These are phyloP conservation scores for Nasonia oneida DNA, from an alignment of 2,888 invertebrate species.

Conservation along the genomic window DNA sequence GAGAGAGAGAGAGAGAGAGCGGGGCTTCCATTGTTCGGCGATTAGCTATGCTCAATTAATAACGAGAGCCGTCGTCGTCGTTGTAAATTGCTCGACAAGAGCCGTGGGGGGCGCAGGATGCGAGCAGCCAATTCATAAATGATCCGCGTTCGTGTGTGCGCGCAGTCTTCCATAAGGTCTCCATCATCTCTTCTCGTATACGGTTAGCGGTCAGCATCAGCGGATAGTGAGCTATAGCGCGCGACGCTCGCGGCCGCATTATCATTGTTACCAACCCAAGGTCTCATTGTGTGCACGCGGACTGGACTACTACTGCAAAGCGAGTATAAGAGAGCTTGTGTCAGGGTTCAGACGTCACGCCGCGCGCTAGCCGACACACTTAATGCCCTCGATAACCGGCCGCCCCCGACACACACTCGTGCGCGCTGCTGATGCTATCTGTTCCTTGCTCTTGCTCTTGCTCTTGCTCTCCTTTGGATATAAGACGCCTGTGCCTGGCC, in stretches of 20 bases:
- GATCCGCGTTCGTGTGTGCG: slow-evolving; percentile 66
- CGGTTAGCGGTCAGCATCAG: not conserved
- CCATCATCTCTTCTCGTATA: not conserved
- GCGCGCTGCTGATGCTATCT: not conserved
- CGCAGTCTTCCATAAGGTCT: not conserved
- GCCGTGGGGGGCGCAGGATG: slow-evolving; percentile 74
- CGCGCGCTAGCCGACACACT: slow-evolving; percentile 59
- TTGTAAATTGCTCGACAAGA: slow-evolving; percentile 75
- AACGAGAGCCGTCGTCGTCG: slow-evolving; percentile 74
- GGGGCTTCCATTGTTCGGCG: slow-evolving; percentile 73
- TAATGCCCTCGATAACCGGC: slow-evolving; percentile 46
- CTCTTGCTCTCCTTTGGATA: slow-evolving; percentile 26
- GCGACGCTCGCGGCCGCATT: slow-evolving; percentile 50
- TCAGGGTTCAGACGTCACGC: slow-evolving; percentile 62
- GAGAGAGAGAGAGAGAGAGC: slow-evolving; percentile 68
- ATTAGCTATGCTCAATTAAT: slow-evolving; percentile 77
- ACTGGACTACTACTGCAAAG: not conserved
- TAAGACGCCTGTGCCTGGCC: not conserved
- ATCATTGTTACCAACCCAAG: slow-evolving; percentile 61
- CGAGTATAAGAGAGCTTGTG: slow-evolving; percentile 37
- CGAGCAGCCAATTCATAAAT: slow-evolving; percentile 69
- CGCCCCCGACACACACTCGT: not conserved
- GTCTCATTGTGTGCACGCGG: slow-evolving; percentile 52
- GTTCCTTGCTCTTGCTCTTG: slow-evolving; percentile 32
- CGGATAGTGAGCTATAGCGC: not conserved